Evolutionary conservation across 2,797 vertebrate genomes (phyloP).

Genomic region (Chaenodraco wilsoni): DNA sequence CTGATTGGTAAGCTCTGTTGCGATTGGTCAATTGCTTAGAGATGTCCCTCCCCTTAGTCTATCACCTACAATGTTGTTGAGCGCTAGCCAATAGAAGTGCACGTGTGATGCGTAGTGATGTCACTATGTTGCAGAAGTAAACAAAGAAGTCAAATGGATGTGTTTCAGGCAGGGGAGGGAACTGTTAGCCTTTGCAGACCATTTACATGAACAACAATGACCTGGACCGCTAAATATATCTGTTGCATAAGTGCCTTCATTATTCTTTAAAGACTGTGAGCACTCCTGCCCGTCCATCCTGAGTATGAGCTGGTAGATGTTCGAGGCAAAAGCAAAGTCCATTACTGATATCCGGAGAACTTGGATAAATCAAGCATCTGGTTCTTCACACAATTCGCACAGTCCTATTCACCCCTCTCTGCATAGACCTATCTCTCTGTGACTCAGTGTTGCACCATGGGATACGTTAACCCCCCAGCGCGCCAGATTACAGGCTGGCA

Average conservation of each 20-base stretch:
- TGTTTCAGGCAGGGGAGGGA: too few relatives aligned
- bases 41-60: too few relatives aligned
- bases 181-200: too few relatives aligned
- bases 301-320: background rate
- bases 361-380: slow-evolving; percentile 6
- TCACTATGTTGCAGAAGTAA: too few relatives aligned
- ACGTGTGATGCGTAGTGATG: too few relatives aligned
- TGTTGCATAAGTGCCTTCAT: slow-evolving; percentile 22
- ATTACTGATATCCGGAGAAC: background rate
- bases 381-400: slow-evolving; percentile 22
- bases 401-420: slow-evolving; percentile 31
- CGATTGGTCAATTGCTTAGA: too few relatives aligned
- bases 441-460: slow-evolving; percentile 65
- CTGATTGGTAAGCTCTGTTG: too few relatives aligned
- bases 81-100: too few relatives aligned
- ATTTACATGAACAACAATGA: too few relatives aligned
- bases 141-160: too few relatives aligned
- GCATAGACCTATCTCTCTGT: slow-evolving; percentile 39
- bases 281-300: background rate
- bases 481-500: slow-evolving; percentile 66
- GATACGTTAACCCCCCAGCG: slow-evolving; percentile 56
- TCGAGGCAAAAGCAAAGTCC: background rate
- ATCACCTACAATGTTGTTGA: too few relatives aligned
- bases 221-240: slow-evolving; percentile 10
- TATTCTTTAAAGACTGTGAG: background rate